phyloP scores from a whole-genome alignment of 2,113 vertebrate genomes.

The Alaudala cheleensis region DNA sequence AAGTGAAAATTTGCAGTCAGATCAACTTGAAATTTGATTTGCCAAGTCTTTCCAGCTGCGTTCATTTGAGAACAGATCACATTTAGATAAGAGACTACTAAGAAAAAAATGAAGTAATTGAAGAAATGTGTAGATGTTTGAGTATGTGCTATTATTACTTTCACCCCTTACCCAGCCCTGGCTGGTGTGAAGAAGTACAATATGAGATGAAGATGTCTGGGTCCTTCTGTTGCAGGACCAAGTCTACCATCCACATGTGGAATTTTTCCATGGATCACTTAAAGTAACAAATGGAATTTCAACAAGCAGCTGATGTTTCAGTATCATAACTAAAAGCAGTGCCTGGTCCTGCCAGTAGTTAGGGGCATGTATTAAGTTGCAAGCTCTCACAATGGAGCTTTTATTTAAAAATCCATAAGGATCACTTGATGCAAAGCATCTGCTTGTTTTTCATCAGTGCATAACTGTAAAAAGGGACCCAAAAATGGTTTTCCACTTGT shows the following conservation, averaged over 20 bases:
- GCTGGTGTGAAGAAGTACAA: neutral
- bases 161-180: neutral
- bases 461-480: neutral
- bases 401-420: neutral
- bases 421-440: neutral
- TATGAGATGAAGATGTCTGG: neutral
- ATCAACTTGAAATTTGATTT: neutral
- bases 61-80: neutral
- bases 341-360: neutral
- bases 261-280: neutral
- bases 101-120: neutral
- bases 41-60: neutral
- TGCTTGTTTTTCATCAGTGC: neutral
- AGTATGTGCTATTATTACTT: neutral
- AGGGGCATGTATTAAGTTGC: neutral
- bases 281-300: neutral
- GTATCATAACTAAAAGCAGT: neutral
- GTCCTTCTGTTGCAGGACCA: neutral
- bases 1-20: neutral
- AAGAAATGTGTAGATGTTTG: neutral
- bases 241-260: rapidly evolving
- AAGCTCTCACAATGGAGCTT: neutral
- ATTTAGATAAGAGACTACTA: neutral
- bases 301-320: neutral
- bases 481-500: neutral